Conservation (phyloP, 2,888 invertebrate species). For the Camptogramma bilineatum region DNA sequence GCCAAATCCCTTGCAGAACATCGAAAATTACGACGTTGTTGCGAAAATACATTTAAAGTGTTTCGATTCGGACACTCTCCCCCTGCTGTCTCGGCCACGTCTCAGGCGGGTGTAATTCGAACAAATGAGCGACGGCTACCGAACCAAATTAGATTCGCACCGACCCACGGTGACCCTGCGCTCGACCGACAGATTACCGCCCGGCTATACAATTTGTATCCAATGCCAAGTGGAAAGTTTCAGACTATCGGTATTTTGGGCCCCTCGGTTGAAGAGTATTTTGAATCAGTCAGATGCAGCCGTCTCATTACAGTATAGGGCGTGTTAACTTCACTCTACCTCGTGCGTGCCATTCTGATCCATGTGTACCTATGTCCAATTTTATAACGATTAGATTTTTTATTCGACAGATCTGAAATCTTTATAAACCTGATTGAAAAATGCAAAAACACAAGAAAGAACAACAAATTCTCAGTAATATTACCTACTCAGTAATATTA, state of each 20-base stretch:
- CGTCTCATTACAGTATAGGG: background rate
- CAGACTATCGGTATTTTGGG: constrained; percentile 18
- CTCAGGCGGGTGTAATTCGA: constrained; percentile 66
- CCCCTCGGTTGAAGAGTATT: background rate
- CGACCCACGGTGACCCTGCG: constrained; percentile 51
- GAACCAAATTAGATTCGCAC: constrained; percentile 88
- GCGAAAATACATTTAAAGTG: constrained; percentile 30
- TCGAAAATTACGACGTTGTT: constrained; percentile 17
- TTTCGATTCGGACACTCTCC: constrained; percentile 37
- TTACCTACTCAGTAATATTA: background rate
- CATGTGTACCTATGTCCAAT: too few relatives aligned
- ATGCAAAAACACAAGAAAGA: background rate
- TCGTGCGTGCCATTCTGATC: too few relatives aligned
- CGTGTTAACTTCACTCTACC: background rate
- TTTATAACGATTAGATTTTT: too few relatives aligned
- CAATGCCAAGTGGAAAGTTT: constrained; percentile 36
- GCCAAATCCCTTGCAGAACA: background rate
- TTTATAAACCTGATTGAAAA: background rate
- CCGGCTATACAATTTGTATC: constrained; percentile 59
- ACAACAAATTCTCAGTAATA: background rate
- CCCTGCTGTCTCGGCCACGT: constrained; percentile 48
- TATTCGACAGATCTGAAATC: too few relatives aligned
- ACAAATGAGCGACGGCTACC: constrained; percentile 88
- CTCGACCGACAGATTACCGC: constrained; percentile 63
- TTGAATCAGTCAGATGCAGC: background rate